These are phyloP conservation scores for Penaeus japonicus DNA, from an alignment of 1,140 invertebrate species.

Conservation along the genomic window DNA sequence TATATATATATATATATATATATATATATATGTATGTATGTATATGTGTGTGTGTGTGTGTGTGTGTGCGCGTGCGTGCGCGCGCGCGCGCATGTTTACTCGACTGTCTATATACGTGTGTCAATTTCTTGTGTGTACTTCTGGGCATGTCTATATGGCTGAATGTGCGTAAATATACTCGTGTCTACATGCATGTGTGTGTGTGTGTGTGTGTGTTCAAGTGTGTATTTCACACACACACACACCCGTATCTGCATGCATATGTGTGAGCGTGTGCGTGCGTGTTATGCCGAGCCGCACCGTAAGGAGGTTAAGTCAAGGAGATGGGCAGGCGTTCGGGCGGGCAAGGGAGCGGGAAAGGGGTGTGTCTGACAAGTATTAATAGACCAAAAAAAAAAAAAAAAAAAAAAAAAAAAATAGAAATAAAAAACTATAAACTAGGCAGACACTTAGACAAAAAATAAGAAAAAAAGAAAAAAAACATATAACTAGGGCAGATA, in stretches of 20 bases:
- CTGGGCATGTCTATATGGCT: neutral
- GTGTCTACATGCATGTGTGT: neutral
- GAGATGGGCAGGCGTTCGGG: no score
- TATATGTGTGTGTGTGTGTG: constrained; percentile 14
- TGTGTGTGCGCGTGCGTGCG: constrained; percentile 11
- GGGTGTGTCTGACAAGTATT: no score
- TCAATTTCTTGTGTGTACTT: neutral
- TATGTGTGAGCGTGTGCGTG: no score
- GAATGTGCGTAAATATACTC: neutral
- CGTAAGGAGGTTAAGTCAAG: no score
- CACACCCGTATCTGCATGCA: no score
- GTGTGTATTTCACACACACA: no score
- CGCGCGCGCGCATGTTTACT: neutral
- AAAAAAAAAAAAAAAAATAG: neutral
- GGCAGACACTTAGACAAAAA: no score
- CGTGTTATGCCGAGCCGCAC: no score
- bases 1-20: neutral
- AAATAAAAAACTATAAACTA: no score
- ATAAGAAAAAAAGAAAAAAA: neutral
- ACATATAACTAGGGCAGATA: neutral
- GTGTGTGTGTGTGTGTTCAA: neutral
- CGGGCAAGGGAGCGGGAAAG: no score
- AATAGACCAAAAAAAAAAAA: neutral
- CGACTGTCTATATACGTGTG: neutral
- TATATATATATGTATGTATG: neutral